Evolutionary conservation across 1,140 invertebrate species (phyloP).

Genomic region (Calosoma granatense): DNA sequence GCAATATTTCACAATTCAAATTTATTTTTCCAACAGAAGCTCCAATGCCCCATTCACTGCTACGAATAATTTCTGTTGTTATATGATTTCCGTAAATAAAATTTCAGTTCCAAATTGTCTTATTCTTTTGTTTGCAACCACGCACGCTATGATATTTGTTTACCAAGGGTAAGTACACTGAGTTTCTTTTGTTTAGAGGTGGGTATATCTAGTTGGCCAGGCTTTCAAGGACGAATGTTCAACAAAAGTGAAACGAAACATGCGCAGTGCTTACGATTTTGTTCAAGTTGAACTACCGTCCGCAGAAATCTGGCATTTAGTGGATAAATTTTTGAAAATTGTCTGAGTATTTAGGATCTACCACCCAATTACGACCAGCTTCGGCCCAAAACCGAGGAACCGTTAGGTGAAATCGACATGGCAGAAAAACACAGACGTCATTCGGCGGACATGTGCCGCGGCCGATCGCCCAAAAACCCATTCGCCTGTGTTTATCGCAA

Average conservation of each 20-base stretch:
- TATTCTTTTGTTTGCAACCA: too few relatives aligned
- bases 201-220: too few relatives aligned
- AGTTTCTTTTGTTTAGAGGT: too few relatives aligned
- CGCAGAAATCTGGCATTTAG: too few relatives aligned
- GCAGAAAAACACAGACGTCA: conserved; percentile 4
- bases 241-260: conserved; percentile 11
- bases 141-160: too few relatives aligned
- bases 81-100: too few relatives aligned
- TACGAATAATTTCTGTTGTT: neutral
- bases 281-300: too few relatives aligned
- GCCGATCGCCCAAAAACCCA: conserved; percentile 1
- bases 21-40: conserved; percentile 15
- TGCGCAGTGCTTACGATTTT: too few relatives aligned
- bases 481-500: conserved; percentile 22
- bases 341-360: conserved; percentile 10
- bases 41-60: conserved; percentile 17
- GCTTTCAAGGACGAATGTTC: too few relatives aligned
- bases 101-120: too few relatives aligned
- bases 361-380: conserved; percentile 32
- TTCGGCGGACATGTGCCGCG: neutral
- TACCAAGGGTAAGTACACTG: too few relatives aligned
- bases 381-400: conserved; percentile 16
- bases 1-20: neutral
- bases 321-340: too few relatives aligned
- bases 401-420: neutral